Conservation (phyloP, 1,140 invertebrate genomes). For the Caenorhabditis inopinata region DNA sequence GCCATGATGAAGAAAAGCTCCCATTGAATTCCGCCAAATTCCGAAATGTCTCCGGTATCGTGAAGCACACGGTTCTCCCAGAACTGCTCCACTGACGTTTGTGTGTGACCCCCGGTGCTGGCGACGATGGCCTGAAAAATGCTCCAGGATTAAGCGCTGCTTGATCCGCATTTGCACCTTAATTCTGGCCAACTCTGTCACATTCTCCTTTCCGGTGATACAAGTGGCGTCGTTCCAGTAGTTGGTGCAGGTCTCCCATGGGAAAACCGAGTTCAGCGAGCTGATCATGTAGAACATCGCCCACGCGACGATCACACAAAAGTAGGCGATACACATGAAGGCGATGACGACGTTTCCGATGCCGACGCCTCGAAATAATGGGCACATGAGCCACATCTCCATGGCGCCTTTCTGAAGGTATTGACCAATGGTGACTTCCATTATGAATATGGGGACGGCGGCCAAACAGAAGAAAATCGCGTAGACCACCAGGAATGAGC, state of each 20-base stretch:
- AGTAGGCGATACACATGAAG: constrained; percentile 75
- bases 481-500: constrained; percentile 65
- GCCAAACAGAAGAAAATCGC: constrained; percentile 66
- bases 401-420: constrained; percentile 77
- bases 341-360: constrained; percentile 66
- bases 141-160: too few relatives aligned
- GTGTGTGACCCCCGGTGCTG: constrained; percentile 45
- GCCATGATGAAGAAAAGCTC: constrained; percentile 83
- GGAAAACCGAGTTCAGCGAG: constrained; percentile 80
- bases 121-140: constrained; percentile 7
- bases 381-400: constrained; percentile 78
- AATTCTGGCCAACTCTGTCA: constrained; percentile 43
- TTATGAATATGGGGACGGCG: constrained; percentile 76
- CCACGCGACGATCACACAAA: constrained; percentile 91
- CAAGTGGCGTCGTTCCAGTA: constrained; percentile 72
- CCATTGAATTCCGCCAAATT: constrained; percentile 82
- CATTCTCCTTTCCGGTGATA: constrained; percentile 58
- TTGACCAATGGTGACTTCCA: constrained; percentile 79
- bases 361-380: constrained; percentile 71
- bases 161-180: constrained; percentile 24
- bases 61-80: constrained; percentile 77
- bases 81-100: constrained; percentile 63
- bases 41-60: constrained; percentile 80
- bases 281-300: constrained; percentile 88
- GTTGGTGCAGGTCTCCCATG: constrained; percentile 84